Evolutionary conservation across 2,113 vertebrate genomes (phyloP).

Genomic region (Burhinus oedicnemus): DNA sequence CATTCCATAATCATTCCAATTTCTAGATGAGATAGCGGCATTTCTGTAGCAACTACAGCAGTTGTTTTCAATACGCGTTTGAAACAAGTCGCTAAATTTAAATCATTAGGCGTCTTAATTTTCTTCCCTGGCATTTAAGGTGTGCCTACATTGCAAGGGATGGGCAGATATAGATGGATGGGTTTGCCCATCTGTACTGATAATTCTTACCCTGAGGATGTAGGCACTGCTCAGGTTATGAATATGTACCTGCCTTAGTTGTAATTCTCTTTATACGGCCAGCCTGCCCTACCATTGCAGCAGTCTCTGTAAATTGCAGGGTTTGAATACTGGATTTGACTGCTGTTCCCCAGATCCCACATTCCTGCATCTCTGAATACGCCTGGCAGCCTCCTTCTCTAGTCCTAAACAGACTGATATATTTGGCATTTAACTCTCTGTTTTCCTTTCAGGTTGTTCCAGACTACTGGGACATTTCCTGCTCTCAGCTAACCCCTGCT

Average conservation of each 20-base stretch:
- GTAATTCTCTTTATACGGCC: neutral
- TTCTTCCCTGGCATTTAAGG: neutral
- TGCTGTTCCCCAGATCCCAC: neutral
- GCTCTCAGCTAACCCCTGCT: constrained; percentile 32
- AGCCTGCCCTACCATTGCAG: neutral
- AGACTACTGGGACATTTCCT: constrained; percentile 11
- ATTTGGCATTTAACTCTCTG: constrained; percentile 36
- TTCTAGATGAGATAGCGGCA: neutral
- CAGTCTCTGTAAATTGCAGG: neutral
- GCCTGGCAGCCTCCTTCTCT: neutral
- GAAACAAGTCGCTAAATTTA: constrained; percentile 2
- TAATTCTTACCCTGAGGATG: neutral
- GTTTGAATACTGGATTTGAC: neutral
- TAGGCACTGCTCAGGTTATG: neutral
- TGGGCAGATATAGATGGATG: neutral
- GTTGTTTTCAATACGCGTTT: neutral
- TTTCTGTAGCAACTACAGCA: neutral
- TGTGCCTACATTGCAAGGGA: neutral
- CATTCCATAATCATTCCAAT: neutral
- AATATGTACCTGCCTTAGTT: neutral
- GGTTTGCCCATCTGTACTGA: neutral
- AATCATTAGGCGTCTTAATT: neutral
- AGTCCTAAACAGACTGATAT: neutral
- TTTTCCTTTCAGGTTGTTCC: constrained; percentile 2
- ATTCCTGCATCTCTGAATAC: neutral